Conservation (phyloP, 2,113 vertebrate species). For the Rhinogobius similis region DNA sequence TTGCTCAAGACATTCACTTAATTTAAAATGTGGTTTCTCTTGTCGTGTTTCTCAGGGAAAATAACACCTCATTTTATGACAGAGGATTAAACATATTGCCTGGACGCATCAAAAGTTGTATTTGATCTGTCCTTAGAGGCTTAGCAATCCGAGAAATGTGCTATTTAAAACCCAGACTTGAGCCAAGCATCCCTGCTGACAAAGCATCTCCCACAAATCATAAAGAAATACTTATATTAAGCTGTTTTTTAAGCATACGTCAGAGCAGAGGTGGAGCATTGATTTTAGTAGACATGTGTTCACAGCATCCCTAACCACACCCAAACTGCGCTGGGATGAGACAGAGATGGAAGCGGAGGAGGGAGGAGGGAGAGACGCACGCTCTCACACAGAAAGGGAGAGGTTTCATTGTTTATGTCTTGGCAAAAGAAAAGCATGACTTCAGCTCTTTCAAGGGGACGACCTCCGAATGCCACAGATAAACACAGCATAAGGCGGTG, state of each 20-base stretch:
- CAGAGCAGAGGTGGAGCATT: constrained; percentile 5
- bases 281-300: constrained; percentile 38
- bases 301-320: constrained; percentile 59
- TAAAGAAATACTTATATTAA: constrained; percentile 27
- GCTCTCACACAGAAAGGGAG: constrained; percentile 25
- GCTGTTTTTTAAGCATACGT: constrained; percentile 18
- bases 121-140: constrained; percentile 23
- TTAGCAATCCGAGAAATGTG: constrained; percentile 32
- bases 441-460: constrained; percentile 60
- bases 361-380: constrained; percentile 5
- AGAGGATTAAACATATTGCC: constrained; percentile 27
- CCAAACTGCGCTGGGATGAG: constrained; percentile 55
- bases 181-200: constrained; percentile 44
- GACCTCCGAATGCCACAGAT: constrained; percentile 35
- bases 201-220: constrained; percentile 26
- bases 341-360: constrained; percentile 17
- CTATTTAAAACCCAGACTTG: constrained; percentile 28
- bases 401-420: constrained; percentile 61
- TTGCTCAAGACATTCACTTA: neutral
- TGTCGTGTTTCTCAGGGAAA: constrained; percentile 6
- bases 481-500: constrained; percentile 6
- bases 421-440: constrained; percentile 60
- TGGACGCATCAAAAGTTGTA: constrained; percentile 29
- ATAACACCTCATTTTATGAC: constrained; percentile 35
- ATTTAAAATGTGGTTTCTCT: neutral